A percentile compares a stretch with the other conserved stretches of the same genome.
These are phyloP conservation scores for Puntigrus tetrazona DNA, from an alignment of 2,113 vertebrate species.

Conservation along the genomic window DNA sequence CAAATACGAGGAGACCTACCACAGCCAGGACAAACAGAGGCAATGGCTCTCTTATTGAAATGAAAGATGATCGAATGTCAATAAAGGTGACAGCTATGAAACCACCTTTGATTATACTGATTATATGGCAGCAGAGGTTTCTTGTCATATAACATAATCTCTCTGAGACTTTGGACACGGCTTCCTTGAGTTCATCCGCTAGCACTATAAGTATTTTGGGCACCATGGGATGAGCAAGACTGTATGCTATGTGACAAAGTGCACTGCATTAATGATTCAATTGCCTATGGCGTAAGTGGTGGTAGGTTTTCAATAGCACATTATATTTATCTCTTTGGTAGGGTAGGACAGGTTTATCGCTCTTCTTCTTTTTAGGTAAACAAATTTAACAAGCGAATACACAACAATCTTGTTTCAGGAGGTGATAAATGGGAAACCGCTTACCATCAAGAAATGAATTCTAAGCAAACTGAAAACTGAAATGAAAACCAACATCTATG, in stretches of 20 bases:
- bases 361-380: background rate
- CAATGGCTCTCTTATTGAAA: constrained; percentile 3
- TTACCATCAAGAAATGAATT: constrained; percentile 21
- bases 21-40: constrained; percentile 3
- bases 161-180: background rate
- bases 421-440: constrained; percentile 1
- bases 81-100: background rate
- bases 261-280: background rate
- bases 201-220: background rate
- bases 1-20: background rate
- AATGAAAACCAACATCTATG: constrained; percentile 10
- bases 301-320: background rate
- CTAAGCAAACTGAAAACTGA: constrained; percentile 36
- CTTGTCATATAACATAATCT: background rate
- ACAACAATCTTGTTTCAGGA: background rate
- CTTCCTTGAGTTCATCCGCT: background rate
- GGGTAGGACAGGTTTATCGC: background rate
- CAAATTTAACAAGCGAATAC: background rate
- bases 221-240: background rate
- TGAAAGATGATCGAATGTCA: background rate
- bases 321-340: background rate
- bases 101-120: background rate
- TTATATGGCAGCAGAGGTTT: background rate
- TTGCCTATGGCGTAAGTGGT: background rate
- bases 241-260: background rate